Evolutionary conservation across 2,888 invertebrate genomes (phyloP).

Genomic region (Mellilla xanthometata): DNA sequence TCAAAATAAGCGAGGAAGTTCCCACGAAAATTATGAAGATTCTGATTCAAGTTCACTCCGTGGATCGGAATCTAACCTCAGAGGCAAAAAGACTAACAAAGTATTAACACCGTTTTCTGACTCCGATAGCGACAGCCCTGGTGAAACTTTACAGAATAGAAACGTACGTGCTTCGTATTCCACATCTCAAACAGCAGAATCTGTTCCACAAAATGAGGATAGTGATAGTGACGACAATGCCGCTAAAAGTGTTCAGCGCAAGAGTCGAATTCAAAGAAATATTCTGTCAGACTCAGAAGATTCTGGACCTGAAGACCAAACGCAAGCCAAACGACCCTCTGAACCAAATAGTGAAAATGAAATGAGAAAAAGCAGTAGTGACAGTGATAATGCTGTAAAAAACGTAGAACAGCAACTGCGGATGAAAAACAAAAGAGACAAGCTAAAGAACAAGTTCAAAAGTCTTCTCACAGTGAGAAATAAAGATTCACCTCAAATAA

Average conservation of each 20-base stretch:
- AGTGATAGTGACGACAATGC: slow-evolving; percentile 25
- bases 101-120: slow-evolving; percentile 49
- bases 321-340: neutral
- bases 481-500: slow-evolving; percentile 26
- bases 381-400: slow-evolving; percentile 27
- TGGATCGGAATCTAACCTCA: slow-evolving; percentile 15
- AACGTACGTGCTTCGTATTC: neutral
- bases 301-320: neutral
- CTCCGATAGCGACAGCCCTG: slow-evolving; percentile 56
- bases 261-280: slow-evolving; percentile 30
- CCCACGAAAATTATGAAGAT: slow-evolving; percentile 1
- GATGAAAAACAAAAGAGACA: slow-evolving; percentile 56
- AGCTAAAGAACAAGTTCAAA: slow-evolving; percentile 62
- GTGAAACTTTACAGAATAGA: slow-evolving; percentile 1
- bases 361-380: slow-evolving; percentile 13
- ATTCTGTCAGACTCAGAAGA: slow-evolving; percentile 31
- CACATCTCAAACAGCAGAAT: neutral
- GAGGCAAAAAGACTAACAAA: slow-evolving; percentile 26
- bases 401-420: slow-evolving; percentile 49
- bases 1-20: neutral
- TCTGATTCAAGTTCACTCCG: slow-evolving; percentile 5
- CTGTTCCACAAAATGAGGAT: slow-evolving; percentile 2
- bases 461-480: slow-evolving; percentile 44
- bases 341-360: neutral
- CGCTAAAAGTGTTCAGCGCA: slow-evolving; percentile 25